Percentiles rank a stretch among this genome's conserved stretches.
These are phyloP conservation scores for Berghia stephanieae DNA, from an alignment of 1,140 invertebrate genomes.

Conservation along the genomic window DNA sequence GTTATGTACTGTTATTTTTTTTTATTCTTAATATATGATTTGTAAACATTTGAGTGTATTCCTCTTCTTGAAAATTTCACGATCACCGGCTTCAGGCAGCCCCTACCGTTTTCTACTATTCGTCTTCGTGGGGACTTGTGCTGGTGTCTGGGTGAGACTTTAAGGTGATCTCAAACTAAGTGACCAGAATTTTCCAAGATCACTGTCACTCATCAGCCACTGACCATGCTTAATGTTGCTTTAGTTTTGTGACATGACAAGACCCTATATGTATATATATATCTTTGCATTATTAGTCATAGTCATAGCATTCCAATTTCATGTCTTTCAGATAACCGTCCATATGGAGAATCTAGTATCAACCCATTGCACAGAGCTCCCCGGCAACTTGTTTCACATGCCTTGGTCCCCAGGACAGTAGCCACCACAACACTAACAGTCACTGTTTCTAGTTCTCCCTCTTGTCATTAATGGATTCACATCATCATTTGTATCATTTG, in stretches of 20 bases:
- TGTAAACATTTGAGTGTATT: no score
- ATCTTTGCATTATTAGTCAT: background rate
- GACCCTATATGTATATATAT: background rate
- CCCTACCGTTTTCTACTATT: no score
- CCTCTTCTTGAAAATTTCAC: no score
- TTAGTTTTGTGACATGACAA: background rate
- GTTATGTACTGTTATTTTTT: no score
- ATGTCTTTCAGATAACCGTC: slow-evolving; percentile 70
- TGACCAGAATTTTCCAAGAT: background rate
- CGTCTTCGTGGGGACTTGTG: no score
- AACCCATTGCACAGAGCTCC: slow-evolving; percentile 85
- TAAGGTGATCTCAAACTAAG: background rate
- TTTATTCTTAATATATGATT: no score
- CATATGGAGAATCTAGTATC: slow-evolving; percentile 88
- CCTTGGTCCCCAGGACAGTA: slow-evolving; percentile 70
- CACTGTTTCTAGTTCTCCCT: no score
- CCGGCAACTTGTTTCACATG: slow-evolving; percentile 74
- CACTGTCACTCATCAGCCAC: background rate
- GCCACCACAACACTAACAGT: no score
- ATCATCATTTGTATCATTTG: no score
- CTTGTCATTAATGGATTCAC: no score
- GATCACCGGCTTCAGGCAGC: no score
- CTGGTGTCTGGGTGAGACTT: background rate
- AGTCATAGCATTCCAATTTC: background rate
- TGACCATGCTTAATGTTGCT: background rate